Evolutionary conservation across 2,888 invertebrate species (phyloP), one percentile per base, ranked within the genome.

Genomic region (Sarcophaga caerulescens): DNA sequence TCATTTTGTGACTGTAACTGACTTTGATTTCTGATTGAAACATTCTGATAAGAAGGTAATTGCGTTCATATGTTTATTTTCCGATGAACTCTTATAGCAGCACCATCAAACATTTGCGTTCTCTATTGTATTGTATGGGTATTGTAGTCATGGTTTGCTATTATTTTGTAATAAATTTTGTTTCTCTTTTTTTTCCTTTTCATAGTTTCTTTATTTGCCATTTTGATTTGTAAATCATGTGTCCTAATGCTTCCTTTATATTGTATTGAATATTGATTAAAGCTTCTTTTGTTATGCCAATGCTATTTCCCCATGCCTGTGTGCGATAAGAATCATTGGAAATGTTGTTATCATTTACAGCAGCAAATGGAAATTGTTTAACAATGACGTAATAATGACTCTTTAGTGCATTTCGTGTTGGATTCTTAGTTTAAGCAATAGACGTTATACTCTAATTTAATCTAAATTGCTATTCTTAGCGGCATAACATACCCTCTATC

Each of bases 1-100:
- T 81, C 25, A 17, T 14, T 52, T 21, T 65, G 35, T 52, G 14
- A 52, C 21, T 77, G 77, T 77, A 11, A 60, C 76, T 81, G 74
- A 69, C 84, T 84, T 86, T 86, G 86, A 81, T 86, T 84, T 81
- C 70, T 74, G 84, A 86, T 86, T 81, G 84, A 81, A 83, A 81
- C 60, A 78, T 81, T 84, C 44, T 70, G 86, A 86, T 86, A 81
- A 84, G 17, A 52, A 84, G 77, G 77, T 84, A 84, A 86, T 86
- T 83, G 74, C 60, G 65, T 86, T 86, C 85, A 85, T 78, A 78
- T 84, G 84, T 78, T 81, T n/a, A 62, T 4, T n/a, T 77, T 78
- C 73, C 52, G 0, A 52, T 17, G 14, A 52, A 52, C 52, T 52
- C 14, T 52, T 14, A 52, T 17, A 52, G 52, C 12, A 47, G 4